Evolutionary conservation across 2,113 vertebrate species (phyloP).

Genomic region (Tragelaphus strepsiceros): DNA sequence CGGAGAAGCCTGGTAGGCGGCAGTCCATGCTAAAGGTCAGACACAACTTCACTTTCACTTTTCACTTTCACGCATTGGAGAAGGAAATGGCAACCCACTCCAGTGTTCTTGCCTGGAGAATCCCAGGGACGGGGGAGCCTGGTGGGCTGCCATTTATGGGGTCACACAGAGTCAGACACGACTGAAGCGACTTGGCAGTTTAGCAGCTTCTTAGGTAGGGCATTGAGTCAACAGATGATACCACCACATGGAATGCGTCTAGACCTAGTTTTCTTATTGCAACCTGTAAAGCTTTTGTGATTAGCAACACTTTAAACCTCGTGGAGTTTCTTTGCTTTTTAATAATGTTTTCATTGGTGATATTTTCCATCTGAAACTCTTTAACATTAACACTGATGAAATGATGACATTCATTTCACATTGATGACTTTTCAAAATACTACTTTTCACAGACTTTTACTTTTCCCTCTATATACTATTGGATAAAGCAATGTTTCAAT

Average conservation of each 20-base stretch:
- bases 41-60: no score
- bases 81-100: no score
- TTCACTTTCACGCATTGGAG: no score
- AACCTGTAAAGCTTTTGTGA: background rate
- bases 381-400: background rate
- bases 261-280: background rate
- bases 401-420: background rate
- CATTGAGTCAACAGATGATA: background rate
- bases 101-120: no score
- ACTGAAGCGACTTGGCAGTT: background rate
- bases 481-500: background rate
- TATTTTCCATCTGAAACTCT: background rate
- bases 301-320: background rate
- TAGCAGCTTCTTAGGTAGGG: background rate
- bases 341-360: background rate
- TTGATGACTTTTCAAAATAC: background rate
- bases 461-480: background rate
- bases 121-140: no score
- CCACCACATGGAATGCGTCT: background rate
- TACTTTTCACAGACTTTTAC: background rate
- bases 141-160: no score
- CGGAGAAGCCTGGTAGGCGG: no score
- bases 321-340: background rate
- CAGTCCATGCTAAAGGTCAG: no score
- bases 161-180: no score